phyloP scores from a whole-genome alignment of 1,140 invertebrate species.

The Idris sp. region DNA sequence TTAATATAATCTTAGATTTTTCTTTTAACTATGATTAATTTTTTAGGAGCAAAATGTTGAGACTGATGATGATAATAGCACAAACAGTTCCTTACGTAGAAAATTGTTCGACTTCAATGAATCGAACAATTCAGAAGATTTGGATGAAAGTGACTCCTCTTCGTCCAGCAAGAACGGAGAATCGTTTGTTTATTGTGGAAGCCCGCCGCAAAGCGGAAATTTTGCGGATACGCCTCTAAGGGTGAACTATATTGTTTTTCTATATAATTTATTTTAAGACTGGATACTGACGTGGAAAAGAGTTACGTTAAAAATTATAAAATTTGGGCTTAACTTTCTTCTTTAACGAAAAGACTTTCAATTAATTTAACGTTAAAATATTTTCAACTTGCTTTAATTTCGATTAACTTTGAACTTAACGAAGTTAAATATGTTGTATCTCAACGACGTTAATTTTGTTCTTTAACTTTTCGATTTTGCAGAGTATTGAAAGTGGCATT shows the following conservation, averaged over 20 bases:
- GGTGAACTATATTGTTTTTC: conserved; percentile 58
- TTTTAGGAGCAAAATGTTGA: conserved; percentile 73
- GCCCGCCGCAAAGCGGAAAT: conserved; percentile 73
- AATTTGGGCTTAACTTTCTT: too few relatives aligned
- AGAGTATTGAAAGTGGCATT: conserved; percentile 30
- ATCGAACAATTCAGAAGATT: conserved; percentile 63
- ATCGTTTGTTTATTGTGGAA: conserved; percentile 51
- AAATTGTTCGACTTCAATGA: conserved; percentile 72
- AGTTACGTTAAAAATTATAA: too few relatives aligned
- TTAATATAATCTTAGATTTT: too few relatives aligned
- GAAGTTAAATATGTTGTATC: too few relatives aligned
- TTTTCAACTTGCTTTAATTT: too few relatives aligned
- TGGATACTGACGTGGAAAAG: not conserved
- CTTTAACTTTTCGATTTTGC: conserved; percentile 1
- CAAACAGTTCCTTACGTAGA: conserved; percentile 72
- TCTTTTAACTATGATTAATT: too few relatives aligned
- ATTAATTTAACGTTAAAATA: too few relatives aligned
- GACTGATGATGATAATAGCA: conserved; percentile 69
- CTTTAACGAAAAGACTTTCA: too few relatives aligned
- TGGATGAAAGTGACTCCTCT: conserved; percentile 57
- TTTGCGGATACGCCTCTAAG: conserved; percentile 67
- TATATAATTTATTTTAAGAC: too few relatives aligned
- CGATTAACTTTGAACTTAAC: too few relatives aligned
- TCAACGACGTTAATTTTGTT: too few relatives aligned
- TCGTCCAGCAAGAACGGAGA: conserved; percentile 64